Evolutionary conservation across 1,140 invertebrate genomes (phyloP).

Genomic region (Matsumurasca onukii): DNA sequence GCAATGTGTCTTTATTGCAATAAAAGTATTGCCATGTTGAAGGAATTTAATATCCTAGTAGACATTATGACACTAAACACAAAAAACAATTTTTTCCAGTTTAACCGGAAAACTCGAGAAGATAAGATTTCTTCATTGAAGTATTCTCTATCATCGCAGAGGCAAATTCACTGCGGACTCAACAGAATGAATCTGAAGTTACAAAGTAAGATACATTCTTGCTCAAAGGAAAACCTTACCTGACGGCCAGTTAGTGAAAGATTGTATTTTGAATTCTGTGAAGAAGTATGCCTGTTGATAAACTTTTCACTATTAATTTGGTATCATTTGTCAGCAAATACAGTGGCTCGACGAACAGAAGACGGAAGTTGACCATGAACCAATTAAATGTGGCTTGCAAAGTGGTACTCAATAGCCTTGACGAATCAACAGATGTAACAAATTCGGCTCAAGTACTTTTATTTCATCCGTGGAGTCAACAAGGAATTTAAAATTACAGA

Average conservation of each 20-base stretch:
- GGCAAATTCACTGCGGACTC: constrained; percentile 40
- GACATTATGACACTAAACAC: constrained; percentile 31
- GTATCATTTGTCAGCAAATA: constrained; percentile 41
- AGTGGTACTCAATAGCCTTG: constrained; percentile 44
- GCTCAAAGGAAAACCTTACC: constrained; percentile 43
- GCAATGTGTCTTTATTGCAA: constrained; percentile 39
- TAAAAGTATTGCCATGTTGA: constrained; percentile 33
- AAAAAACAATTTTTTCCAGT: constrained; percentile 2
- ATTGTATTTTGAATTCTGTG: constrained; percentile 31
- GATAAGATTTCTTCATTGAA: constrained; percentile 41
- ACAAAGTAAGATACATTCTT: constrained; percentile 40
- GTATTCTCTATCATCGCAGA: constrained; percentile 41
- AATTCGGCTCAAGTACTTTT: constrained; percentile 44
- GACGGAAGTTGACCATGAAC: constrained; percentile 37
- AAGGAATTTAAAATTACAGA: constrained; percentile 43
- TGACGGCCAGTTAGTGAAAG: constrained; percentile 41
- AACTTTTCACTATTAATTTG: constrained; percentile 33
- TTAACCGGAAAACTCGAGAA: constrained; percentile 38
- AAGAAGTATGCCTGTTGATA: constrained; percentile 41
- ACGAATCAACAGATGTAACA: constrained; percentile 45
- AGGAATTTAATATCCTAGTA: constrained; percentile 32
- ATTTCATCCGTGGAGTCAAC: constrained; percentile 44
- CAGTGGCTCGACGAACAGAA: constrained; percentile 43
- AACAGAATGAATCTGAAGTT: constrained; percentile 43
- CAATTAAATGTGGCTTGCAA: constrained; percentile 37